Evolutionary conservation across 2,113 vertebrate species (phyloP).

Genomic region (Siphamia tubifer): DNA sequence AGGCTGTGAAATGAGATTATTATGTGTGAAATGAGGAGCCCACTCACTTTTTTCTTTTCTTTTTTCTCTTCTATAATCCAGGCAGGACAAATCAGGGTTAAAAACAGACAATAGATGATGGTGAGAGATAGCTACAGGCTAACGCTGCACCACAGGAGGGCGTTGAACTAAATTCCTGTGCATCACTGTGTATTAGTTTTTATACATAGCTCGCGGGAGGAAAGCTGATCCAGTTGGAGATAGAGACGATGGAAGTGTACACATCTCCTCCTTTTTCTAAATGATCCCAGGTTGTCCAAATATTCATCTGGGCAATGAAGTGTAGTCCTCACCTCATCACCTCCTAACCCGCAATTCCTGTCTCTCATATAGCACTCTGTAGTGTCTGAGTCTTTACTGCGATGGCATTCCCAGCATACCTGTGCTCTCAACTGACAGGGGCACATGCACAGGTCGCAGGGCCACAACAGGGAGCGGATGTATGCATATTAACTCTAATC

Average conservation of each 20-base stretch:
- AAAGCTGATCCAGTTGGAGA: conserved; percentile 13
- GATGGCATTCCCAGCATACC: conserved; percentile 65
- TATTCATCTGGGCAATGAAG: conserved; percentile 39
- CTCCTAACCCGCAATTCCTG: conserved; percentile 30
- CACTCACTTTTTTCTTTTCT: conserved; percentile 27
- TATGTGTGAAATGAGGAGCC: conserved; percentile 67
- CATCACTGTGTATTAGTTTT: conserved; percentile 9
- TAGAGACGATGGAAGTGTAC: background rate
- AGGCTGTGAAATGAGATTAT: conserved; percentile 70
- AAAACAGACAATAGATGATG: conserved; percentile 24
- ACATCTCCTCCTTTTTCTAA: conserved; percentile 30
- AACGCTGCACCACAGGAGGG: background rate
- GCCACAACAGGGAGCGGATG: conserved; percentile 43
- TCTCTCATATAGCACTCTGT: conserved; percentile 14
- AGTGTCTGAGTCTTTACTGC: conserved; percentile 24
- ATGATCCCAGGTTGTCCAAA: conserved; percentile 60
- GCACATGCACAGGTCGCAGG: conserved; percentile 53
- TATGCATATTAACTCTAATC: conserved; percentile 52
- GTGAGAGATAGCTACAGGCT: conserved; percentile 37
- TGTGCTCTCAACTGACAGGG: conserved; percentile 51
- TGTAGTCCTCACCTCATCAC: conserved; percentile 28
- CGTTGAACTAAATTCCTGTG: conserved; percentile 5
- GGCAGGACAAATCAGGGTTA: conserved; percentile 55
- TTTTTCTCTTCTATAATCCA: conserved; percentile 20
- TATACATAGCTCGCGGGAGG: background rate